A percentile compares a stretch with the other conserved stretches of the same genome.
These are phyloP conservation scores for Zeugodacus cucurbitae DNA, from an alignment of 1,140 invertebrate genomes.

Conservation along the genomic window DNA sequence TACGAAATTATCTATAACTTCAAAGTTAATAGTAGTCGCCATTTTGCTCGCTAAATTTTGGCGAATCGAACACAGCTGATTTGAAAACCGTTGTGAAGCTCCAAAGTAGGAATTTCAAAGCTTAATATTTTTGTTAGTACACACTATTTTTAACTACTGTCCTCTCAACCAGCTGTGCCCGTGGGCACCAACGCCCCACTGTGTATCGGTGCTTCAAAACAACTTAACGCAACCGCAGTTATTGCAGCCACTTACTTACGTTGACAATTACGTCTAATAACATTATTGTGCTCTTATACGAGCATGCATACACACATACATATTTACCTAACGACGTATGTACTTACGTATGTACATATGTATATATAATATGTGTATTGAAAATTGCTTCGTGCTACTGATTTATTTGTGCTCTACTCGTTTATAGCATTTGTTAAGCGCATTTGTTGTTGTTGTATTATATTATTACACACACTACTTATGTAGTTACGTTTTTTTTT, in stretches of 20 bases:
- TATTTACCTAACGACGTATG: background rate
- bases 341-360: background rate
- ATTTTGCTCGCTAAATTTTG: too few relatives aligned
- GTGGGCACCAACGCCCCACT: background rate
- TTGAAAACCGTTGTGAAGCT: too few relatives aligned
- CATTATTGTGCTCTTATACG: background rate
- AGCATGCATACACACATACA: background rate
- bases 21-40: too few relatives aligned
- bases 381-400: slow-evolving; percentile 12
- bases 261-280: slow-evolving; percentile 38
- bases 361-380: background rate
- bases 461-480: slow-evolving; percentile 18
- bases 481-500: slow-evolving; percentile 13
- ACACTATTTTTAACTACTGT: too few relatives aligned
- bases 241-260: slow-evolving; percentile 41
- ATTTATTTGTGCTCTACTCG: background rate
- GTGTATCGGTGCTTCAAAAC: too few relatives aligned
- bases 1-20: too few relatives aligned
- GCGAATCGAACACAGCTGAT: too few relatives aligned
- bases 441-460: background rate
- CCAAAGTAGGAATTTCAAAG: too few relatives aligned
- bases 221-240: slow-evolving; percentile 10
- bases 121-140: too few relatives aligned
- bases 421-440: background rate
- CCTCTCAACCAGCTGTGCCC: too few relatives aligned